Evolutionary conservation across 2,888 invertebrate genomes (phyloP), one percentile per base, ranked within the genome.

Genomic region (Epiblema foenella): DNA sequence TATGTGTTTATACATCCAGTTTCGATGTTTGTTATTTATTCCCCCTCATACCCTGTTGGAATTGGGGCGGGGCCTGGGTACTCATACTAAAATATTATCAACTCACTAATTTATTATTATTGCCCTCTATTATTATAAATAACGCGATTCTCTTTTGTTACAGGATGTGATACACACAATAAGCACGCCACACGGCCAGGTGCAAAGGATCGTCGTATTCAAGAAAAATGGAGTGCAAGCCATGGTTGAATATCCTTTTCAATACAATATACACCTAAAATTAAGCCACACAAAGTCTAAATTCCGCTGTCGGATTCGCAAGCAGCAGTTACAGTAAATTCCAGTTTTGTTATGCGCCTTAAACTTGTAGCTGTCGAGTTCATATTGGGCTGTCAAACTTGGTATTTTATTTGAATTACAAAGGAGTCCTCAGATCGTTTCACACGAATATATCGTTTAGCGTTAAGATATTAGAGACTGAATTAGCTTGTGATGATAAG

Each of bases 161-260:
- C 96, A 99, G 99, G 99, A 99, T 93, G 99, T 99, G 73, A 96
- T 99, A 88, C 98, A 99, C 95, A 98, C 99, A 81, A 99, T 99
- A 89, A 98, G 98, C 92, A 95, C 96, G 81, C 96, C 98, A 75
- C 98, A 97, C 94, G 99, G 99, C 60, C 97, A 98, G 88, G 99
- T 99, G 56, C 96, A 98, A 80, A 96, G 99, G 86, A 99, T 99
- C 91, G 99, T 99, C 76, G 99, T 99, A 85, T 99, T 99, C 95
- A 98, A 98, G 95, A 99, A 99, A 94, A 98, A 99, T 88, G 99
- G 98, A 77, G 98, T 99, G 11, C 99, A 99, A 93, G 98, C 98
- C 75, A 98, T 99, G 98, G 98, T 99, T 83, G 99, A 99, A 97
- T 98, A 98, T 98, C 98, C 98, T 98, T 98, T 96, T 89, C 89